These are phyloP conservation scores for Malthinus flaveolus DNA, from an alignment of 2,888 invertebrate species.

Conservation along the genomic window DNA sequence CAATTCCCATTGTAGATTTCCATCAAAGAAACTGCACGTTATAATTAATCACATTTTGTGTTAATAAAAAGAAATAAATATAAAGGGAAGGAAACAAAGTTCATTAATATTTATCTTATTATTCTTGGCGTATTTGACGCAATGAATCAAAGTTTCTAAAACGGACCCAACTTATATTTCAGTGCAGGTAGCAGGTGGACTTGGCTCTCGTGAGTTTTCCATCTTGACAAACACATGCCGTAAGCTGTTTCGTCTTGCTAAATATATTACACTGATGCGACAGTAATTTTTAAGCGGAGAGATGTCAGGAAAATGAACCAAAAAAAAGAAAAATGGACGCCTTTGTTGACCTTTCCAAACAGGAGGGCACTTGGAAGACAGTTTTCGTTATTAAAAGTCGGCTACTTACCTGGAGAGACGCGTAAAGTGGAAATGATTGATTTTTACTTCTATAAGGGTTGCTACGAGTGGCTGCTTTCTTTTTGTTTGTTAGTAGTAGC, in stretches of 20 bases:
- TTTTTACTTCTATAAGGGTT: too few species aligned
- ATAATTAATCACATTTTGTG: slow-evolving; percentile 21
- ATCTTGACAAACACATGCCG: slow-evolving; percentile 36
- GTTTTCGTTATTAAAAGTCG: too few species aligned
- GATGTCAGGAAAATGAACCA: too few species aligned
- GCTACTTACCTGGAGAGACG: too few species aligned
- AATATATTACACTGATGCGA: too few species aligned
- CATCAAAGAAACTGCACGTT: slow-evolving; percentile 15
- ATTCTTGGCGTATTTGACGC: slow-evolving; percentile 23
- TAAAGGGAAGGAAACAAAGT: background rate
- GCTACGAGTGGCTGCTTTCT: too few species aligned
- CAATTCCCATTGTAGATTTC: slow-evolving; percentile 14
- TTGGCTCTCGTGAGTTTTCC: slow-evolving; percentile 28
- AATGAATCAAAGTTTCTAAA: slow-evolving; percentile 36
- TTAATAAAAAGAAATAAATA: slow-evolving; percentile 21
- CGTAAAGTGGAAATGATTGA: too few species aligned
- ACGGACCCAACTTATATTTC: slow-evolving; percentile 34
- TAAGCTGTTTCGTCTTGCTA: slow-evolving; percentile 33
- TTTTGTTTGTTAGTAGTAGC: too few species aligned
- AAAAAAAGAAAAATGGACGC: too few species aligned
- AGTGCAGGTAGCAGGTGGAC: slow-evolving; percentile 37
- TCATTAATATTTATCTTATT: slow-evolving; percentile 23
- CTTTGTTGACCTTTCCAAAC: too few species aligned
- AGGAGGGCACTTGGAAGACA: too few species aligned
- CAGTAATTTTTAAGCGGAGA: too few species aligned